Evolutionary conservation across 2,888 invertebrate species (phyloP).

Genomic region (Idaea dimidiata): DNA sequence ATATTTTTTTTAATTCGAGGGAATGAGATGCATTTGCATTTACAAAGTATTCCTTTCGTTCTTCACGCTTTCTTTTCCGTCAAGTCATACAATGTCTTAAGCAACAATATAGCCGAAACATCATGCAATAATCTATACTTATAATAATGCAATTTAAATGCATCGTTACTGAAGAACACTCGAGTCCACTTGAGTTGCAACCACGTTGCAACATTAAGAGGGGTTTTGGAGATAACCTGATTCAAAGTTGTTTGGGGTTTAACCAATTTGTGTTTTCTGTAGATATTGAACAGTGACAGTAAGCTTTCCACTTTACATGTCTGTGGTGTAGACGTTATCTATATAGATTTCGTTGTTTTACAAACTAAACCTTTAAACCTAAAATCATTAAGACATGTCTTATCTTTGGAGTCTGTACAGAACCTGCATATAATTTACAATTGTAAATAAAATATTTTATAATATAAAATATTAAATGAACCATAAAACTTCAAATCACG

Average conservation of each 20-base stretch:
- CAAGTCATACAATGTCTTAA: neutral
- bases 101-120: neutral
- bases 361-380: neutral
- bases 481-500: too few species aligned
- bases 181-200: neutral
- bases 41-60: neutral
- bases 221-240: neutral
- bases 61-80: neutral
- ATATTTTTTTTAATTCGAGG: too few species aligned
- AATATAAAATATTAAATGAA: too few species aligned
- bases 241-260: neutral
- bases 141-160: neutral
- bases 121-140: neutral
- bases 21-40: too few species aligned
- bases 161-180: conserved; percentile 1
- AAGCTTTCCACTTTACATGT: neutral
- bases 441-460: too few species aligned
- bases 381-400: too few species aligned
- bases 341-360: neutral
- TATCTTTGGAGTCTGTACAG: too few species aligned
- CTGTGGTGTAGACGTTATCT: neutral
- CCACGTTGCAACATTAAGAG: neutral
- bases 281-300: neutral
- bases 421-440: too few species aligned
- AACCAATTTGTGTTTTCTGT: neutral